Percentiles rank a stretch among this genome's conserved stretches.
Evolutionary conservation across 2,888 invertebrate genomes (phyloP).

Genomic region (Lasioglossum lativentre): DNA sequence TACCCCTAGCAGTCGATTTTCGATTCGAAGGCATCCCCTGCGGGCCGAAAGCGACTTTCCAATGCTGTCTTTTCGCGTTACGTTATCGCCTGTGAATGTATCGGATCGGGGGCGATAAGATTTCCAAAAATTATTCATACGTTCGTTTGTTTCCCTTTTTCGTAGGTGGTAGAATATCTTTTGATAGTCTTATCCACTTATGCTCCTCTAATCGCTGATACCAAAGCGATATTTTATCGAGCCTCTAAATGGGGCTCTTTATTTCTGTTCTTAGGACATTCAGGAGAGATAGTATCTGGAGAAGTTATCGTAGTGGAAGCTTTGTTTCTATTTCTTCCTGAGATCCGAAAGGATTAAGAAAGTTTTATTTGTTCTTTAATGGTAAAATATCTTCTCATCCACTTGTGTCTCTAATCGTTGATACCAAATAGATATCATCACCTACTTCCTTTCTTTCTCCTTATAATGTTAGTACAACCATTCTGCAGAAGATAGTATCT

Average conservation of each 20-base stretch:
- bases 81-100: slow-evolving; percentile 65
- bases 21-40: slow-evolving; percentile 60
- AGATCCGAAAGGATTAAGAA: background rate
- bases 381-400: too few species aligned
- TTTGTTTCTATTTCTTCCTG: background rate
- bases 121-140: slow-evolving; percentile 20
- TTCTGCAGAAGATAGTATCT: too few species aligned
- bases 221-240: background rate
- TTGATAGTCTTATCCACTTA: background rate
- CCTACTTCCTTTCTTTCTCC: too few species aligned
- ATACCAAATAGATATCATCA: too few species aligned
- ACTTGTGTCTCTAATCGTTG: too few species aligned
- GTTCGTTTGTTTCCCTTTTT: background rate
- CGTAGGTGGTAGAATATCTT: background rate
- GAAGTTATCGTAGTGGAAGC: background rate
- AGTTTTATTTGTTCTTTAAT: background rate
- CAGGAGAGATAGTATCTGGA: background rate
- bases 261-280: background rate
- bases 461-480: too few species aligned
- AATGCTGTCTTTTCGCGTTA: slow-evolving; percentile 55
- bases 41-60: slow-evolving; percentile 37
- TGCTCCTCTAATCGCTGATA: background rate
- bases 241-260: background rate
- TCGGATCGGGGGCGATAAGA: slow-evolving; percentile 18
- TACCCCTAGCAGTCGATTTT: slow-evolving; percentile 64